Evolutionary conservation across 1,140 invertebrate species (phyloP).

Genomic region (Saccostrea echinata): DNA sequence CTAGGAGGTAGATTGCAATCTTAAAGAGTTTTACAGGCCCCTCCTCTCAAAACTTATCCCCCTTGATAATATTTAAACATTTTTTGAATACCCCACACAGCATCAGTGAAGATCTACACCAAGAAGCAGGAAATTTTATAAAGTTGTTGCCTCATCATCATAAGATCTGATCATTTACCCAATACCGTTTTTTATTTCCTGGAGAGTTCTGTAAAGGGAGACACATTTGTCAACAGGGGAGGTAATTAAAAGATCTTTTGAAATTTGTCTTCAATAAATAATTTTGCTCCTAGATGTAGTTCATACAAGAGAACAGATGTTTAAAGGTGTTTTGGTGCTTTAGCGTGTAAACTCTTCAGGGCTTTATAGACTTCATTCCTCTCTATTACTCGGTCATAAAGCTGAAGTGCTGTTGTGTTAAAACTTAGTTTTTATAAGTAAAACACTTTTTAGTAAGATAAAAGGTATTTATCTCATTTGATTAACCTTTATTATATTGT

Average conservation of each 20-base stretch:
- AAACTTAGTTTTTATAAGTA: conserved; percentile 1
- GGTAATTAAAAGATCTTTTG: conserved; percentile 24
- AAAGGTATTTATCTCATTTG: not conserved
- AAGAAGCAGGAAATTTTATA: not conserved
- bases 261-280: conserved; percentile 20
- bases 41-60: conserved; percentile 2
- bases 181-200: conserved; percentile 14
- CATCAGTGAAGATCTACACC: not conserved
- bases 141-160: conserved; percentile 8
- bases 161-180: not conserved
- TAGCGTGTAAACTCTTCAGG: not conserved
- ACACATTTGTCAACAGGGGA: conserved; percentile 34
- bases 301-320: conserved; percentile 7
- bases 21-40: not conserved
- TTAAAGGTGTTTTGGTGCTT: not conserved
- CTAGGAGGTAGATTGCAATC: not conserved
- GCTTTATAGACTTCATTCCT: not conserved
- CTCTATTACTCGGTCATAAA: not conserved
- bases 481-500: not conserved
- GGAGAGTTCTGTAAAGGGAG: conserved; percentile 22
- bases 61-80: not conserved
- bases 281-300: not conserved
- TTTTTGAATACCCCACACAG: conserved; percentile 16
- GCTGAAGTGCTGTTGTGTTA: not conserved
- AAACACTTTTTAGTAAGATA: conserved; percentile 3